These are phyloP conservation scores for Tenthredo notha DNA, from an alignment of 2,888 invertebrate species.

Conservation along the genomic window DNA sequence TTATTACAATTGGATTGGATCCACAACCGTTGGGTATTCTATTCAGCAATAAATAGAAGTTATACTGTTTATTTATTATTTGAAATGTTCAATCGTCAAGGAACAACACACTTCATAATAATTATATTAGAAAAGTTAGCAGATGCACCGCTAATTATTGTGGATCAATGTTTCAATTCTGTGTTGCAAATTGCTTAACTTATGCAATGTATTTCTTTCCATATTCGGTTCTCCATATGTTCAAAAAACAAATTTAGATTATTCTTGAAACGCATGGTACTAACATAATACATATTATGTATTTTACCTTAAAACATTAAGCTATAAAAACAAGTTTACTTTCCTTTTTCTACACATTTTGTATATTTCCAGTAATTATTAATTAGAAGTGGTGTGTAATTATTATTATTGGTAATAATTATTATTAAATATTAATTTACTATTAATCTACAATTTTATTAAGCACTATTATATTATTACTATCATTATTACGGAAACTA, in stretches of 20 bases:
- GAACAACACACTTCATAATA: background rate
- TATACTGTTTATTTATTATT: conserved; percentile 34
- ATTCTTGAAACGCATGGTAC: conserved; percentile 63
- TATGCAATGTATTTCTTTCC: conserved; percentile 14
- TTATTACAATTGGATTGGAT: conserved; percentile 34
- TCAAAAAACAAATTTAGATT: conserved; percentile 36
- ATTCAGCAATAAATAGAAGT: conserved; percentile 44
- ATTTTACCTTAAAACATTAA: conserved; percentile 60
- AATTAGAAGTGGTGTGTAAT: conserved; percentile 65
- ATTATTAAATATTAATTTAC: conserved; percentile 65
- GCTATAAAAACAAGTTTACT: conserved; percentile 62
- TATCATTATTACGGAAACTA: conserved; percentile 63
- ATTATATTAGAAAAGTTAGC: background rate
- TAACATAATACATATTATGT: conserved; percentile 66
- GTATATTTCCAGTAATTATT: conserved; percentile 67
- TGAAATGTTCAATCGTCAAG: background rate
- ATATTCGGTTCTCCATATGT: conserved; percentile 48
- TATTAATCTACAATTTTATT: conserved; percentile 68
- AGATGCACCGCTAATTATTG: background rate
- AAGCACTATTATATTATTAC: conserved; percentile 60
- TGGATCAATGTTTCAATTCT: conserved; percentile 2
- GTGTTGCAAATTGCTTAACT: conserved; percentile 24
- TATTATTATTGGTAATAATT: conserved; percentile 62
- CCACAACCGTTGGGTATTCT: conserved; percentile 22
- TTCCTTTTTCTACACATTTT: conserved; percentile 72